Conservation (phyloP, 2,113 vertebrate genomes). For the Heterotilapia buettikoferi region DNA sequence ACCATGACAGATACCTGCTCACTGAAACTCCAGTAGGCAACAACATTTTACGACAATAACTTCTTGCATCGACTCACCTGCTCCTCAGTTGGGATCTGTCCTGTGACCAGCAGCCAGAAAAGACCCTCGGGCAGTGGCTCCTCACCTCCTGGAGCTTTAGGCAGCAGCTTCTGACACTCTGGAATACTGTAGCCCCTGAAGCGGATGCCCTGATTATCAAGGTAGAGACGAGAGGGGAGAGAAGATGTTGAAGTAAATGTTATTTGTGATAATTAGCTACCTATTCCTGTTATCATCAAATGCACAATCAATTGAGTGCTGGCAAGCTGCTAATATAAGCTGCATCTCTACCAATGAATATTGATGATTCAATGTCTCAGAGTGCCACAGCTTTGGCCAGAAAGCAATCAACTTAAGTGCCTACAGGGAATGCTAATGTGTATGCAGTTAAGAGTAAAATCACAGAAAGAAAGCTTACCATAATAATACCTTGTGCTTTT, state of each 20-base stretch:
- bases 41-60: not conserved
- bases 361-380: not conserved
- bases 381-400: not conserved
- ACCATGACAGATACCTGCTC: not conserved
- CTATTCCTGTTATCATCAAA: not conserved
- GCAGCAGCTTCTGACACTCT: slow-evolving; percentile 90
- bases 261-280: not conserved
- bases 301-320: not conserved
- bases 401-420: not conserved
- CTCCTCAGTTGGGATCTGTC: slow-evolving; percentile 86
- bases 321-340: not conserved
- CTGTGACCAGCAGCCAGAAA: slow-evolving; percentile 95
- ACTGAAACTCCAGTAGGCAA: not conserved
- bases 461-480: not conserved
- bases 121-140: slow-evolving; percentile 93
- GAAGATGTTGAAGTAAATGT: not conserved
- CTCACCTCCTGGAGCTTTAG: slow-evolving; percentile 85
- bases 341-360: not conserved
- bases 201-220: slow-evolving; percentile 83
- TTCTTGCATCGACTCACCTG: slow-evolving; percentile 74
- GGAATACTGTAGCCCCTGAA: slow-evolving; percentile 96
- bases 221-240: not conserved
- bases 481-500: not conserved
- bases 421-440: not conserved
- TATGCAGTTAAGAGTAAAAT: not conserved